A percentile compares a stretch with the other conserved stretches of the same genome.
Conservation (phyloP, 2,113 vertebrate species). For the Atrichornis clamosus region DNA sequence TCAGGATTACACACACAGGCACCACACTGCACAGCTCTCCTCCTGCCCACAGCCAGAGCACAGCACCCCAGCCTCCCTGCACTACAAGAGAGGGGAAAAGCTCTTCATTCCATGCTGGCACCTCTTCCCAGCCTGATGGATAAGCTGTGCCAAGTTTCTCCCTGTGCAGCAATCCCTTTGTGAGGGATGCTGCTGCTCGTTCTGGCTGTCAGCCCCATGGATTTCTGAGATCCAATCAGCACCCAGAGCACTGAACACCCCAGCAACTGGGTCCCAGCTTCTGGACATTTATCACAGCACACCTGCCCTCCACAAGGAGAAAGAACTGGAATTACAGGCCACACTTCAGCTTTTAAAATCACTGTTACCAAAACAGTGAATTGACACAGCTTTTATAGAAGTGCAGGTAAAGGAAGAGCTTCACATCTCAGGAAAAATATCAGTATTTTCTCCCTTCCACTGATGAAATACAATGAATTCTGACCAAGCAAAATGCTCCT, state of each 20-base stretch:
- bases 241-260: not conserved
- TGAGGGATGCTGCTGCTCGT: not conserved
- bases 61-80: not conserved
- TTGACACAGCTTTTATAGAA: not conserved
- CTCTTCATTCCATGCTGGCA: not conserved
- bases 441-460: not conserved
- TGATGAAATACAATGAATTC: not conserved
- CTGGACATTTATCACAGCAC: not conserved
- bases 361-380: not conserved
- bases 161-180: not conserved
- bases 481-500: not conserved
- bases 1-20: not conserved
- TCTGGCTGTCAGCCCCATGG: not conserved
- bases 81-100: not conserved
- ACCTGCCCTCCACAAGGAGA: not conserved
- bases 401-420: not conserved
- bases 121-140: not conserved
- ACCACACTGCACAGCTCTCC: not conserved
- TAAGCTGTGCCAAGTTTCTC: not conserved
- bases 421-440: not conserved
- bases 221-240: not conserved
- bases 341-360: not conserved
- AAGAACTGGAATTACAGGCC: not conserved
- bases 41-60: not conserved
- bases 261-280: not conserved